Base-by-base conservation (phyloP, 2,888 invertebrate genomes). In the Drosophila multiciliata region DNA sequence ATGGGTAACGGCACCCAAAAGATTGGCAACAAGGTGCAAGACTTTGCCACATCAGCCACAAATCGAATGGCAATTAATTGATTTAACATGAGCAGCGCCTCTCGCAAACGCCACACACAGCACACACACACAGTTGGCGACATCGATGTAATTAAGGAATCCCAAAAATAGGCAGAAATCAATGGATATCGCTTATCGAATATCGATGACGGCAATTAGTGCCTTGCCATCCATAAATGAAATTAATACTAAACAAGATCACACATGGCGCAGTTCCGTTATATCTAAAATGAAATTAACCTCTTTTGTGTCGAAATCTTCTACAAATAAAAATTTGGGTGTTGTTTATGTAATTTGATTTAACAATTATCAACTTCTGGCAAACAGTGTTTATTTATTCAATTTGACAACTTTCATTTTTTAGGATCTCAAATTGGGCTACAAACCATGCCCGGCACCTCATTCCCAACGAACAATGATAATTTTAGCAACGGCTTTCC, bases 401-500 rank as follows among this genome's bases (percentile, higher is more conserved):
- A 15, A 15, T 23, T 45, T 23, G 23, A 3, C 8, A n/a, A 50
- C 50, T 50, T 11, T 61, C 50, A 57, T 62, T 32, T 70, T 49
- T 1, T 63, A 78, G 75, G 66, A 60, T 67, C 58, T 69, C 66
- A 33, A 40, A 29, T 26, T 42, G 36, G 23, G 35, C 42, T 45
- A 64, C 53, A 50, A 15, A 72, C 33, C 57, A 91, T 91, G 91
- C 82, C 91, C 40, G 90, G 87, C 76, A 87, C 85, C 62, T 89
- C 91, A 58, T 83, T 81, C 73, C 91, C 91, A 36, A 76, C 78
- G 63, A 91, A 91, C 66, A 91, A 90, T 69, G 92, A 91, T 50
- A 91, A 91, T 52, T 90, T 91, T 73, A 89, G 88, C 76, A 80
- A 82, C 82, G 91, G 91, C 7, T 91, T 89, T 60, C 86, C 89